These are phyloP conservation scores for Pollenia labialis DNA, from an alignment of 2,888 invertebrate genomes.

Conservation along the genomic window DNA sequence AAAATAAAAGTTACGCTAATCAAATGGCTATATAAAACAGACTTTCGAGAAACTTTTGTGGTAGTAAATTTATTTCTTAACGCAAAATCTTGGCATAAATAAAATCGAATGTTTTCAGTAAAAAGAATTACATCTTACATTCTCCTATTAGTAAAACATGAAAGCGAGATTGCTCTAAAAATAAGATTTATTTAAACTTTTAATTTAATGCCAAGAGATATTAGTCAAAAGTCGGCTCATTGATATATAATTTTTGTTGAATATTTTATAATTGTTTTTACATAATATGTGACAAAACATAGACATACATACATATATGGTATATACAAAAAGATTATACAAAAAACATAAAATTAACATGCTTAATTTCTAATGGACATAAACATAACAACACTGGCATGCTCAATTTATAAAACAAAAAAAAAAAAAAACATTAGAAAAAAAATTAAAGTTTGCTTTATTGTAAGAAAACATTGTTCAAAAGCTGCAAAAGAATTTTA, in stretches of 20 bases:
- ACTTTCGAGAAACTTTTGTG: not conserved
- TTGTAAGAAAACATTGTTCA: slow-evolving; percentile 45
- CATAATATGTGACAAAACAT: slow-evolving; percentile 56
- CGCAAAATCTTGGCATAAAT: too few species aligned
- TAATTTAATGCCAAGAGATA: too few species aligned
- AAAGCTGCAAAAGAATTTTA: slow-evolving; percentile 3
- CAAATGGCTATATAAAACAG: not conserved
- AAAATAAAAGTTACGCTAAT: not conserved
- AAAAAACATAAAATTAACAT: slow-evolving; percentile 46
- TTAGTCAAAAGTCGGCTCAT: not conserved
- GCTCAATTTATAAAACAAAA: slow-evolving; percentile 46
- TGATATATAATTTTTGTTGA: not conserved
- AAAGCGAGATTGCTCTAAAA: too few species aligned
- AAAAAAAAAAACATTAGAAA: slow-evolving; percentile 41
- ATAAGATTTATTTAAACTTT: too few species aligned
- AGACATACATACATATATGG: slow-evolving; percentile 36
- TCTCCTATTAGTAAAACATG: too few species aligned
- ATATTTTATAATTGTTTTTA: not conserved
- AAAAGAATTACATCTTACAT: too few species aligned
- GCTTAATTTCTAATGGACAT: slow-evolving; percentile 58
- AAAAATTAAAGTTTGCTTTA: slow-evolving; percentile 35
- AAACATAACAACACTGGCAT: slow-evolving; percentile 62
- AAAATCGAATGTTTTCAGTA: too few species aligned
- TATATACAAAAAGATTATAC: slow-evolving; percentile 27
- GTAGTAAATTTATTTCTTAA: too few species aligned